phyloP scores from a whole-genome alignment of 2,888 invertebrate genomes.

The Merodon equestris region DNA sequence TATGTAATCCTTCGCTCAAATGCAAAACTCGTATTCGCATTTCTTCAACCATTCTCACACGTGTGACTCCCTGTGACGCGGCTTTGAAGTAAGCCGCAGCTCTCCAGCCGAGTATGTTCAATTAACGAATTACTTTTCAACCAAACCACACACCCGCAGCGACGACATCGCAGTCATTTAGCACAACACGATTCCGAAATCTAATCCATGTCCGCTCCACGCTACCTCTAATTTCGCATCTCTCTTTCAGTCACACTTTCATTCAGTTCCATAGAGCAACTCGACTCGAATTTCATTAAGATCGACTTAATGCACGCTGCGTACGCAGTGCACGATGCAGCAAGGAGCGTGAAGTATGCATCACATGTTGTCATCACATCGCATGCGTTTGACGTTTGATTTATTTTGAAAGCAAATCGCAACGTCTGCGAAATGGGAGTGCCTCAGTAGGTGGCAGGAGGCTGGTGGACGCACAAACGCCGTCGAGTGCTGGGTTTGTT shows the following conservation, averaged over 20 bases:
- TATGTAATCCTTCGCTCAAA: no score
- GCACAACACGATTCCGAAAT: constrained; percentile 18
- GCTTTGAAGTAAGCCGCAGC: constrained; percentile 45
- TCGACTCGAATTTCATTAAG: constrained; percentile 42
- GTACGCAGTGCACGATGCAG: constrained; percentile 4
- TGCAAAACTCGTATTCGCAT: no score
- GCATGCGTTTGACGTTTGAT: constrained; percentile 40
- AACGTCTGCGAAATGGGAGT: constrained; percentile 45
- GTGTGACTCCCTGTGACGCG: no score
- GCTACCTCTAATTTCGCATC: constrained; percentile 35
- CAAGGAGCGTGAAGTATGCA: constrained; percentile 48
- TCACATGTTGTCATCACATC: constrained; percentile 41
- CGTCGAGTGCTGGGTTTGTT: constrained; percentile 42
- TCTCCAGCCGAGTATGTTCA: constrained; percentile 44
- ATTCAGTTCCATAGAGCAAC: constrained; percentile 32
- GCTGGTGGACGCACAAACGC: constrained; percentile 39
- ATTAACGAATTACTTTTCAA: constrained; percentile 23
- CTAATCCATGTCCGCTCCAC: constrained; percentile 18
- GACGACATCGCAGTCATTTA: constrained; percentile 12
- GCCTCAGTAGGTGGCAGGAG: constrained; percentile 39
- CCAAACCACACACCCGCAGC: constrained; percentile 29
- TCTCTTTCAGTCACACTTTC: constrained; percentile 50
- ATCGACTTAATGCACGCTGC: constrained; percentile 42
- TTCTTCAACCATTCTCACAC: no score
- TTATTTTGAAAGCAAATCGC: constrained; percentile 29